Base-by-base conservation (phyloP, 2,797 vertebrate species). In the Zenarchopterus dispar region DNA sequence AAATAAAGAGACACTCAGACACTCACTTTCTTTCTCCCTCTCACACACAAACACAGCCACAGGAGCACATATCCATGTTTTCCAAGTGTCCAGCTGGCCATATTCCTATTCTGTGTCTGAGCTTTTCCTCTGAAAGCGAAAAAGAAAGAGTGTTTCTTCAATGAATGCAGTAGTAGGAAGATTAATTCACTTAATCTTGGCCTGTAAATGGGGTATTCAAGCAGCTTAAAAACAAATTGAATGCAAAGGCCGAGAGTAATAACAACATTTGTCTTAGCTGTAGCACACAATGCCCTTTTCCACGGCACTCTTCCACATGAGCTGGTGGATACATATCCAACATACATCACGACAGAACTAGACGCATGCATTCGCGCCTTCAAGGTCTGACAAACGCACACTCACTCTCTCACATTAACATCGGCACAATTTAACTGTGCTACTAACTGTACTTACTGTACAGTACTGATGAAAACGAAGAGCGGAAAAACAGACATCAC, bases 121-220 rank as follows among this genome's bases (percentile, higher is more conserved):
- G 56, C 19, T 77, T 80, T 72, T 50, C 50, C 41, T 69, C 56
- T 28, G 57, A 22, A 70, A 57, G 46, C 67, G 63, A 75, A 74
- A 80, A 77, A 58, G 33, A 53, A 48, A 55, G 54, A 55, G 59
- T n/a, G 71, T 73, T 84, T 80, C 73, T 64, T 78, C 75, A 84
- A 70, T 83, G 70, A 65, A 81, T 36, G 33, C 33, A 88, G 81
- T 71, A 78, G 59, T 75, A 62, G 70, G 87, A 90, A 91, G 90
- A 92, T 92, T 91, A 91, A 92, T 93, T 91, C 75, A 77, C 82
- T 87, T 93, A 91, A 92, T 93, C 90, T 89, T 65, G 71, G 72
- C 75, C 77, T 86, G 89, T 92, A 93, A 93, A 93, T 91, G 85
- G 86, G 88, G 77, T 89, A 89, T 91, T 92, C 87, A 90, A 87